Evolutionary conservation across 2,888 invertebrate species (phyloP), one percentile per base, ranked within the genome.

Genomic region (Auanema freiburgensis): DNA sequence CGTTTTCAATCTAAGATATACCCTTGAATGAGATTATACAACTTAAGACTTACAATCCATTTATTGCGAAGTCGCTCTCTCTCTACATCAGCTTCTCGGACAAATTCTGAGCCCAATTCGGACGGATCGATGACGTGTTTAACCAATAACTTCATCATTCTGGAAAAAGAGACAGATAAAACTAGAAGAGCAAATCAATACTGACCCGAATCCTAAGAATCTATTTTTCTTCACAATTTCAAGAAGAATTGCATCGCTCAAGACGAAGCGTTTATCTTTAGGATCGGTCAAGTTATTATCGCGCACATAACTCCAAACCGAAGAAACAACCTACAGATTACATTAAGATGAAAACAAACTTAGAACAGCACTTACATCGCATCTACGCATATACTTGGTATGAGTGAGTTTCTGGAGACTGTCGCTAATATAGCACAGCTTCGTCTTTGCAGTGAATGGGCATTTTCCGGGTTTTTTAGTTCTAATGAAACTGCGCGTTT

Each of bases 251-350:
- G 55, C 46, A 40, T 74, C 69, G 44, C 69, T 64, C 6, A 62
- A 11, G 18, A 67, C 53, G 24, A 61, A 70, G 18, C 74, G 71
- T 44, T 65, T 65, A 50, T 76, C 69, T 49, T 78, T 79, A 21
- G 78, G 77, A 50, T 79, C 77, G 23, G 72, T 57, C 60, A 80
- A 51, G 46, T 78, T 61, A 23, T 79, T 65, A 41, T 66, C 68
- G n/a, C 68, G 64, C 51, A 79, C 72, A 51, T 79, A 80, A 6
- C 65, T 67, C 79, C 79, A 79, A 62, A 80, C 57, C 21, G 21
- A 59, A 57, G 77, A 79, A 10, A 79, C 76, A 1, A 79, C 73
- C 57, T 77, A 66, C 10, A 66, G 49, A 33, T 14, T 44, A 55
- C 5, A 25, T 12, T 49, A 16, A 57, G 49, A n/a, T 14, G 0